Conservation (phyloP, 1,140 invertebrate genomes). For the Rhynchophorus ferrugineus region DNA sequence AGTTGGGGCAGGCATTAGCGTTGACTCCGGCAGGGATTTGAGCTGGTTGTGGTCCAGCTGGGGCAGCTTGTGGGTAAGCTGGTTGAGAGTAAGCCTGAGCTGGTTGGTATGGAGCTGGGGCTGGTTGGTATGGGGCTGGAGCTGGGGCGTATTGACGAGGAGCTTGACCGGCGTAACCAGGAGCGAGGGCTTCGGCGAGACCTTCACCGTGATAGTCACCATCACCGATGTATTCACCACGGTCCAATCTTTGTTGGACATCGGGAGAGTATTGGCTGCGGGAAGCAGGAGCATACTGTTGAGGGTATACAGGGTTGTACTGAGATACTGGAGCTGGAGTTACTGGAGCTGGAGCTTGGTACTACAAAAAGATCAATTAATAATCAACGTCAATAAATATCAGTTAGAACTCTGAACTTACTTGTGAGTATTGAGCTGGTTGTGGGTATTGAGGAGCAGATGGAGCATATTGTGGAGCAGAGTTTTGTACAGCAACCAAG, state of each 20-base stretch:
- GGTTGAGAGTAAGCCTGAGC: constrained; percentile 12
- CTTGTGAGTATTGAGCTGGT: constrained; percentile 18
- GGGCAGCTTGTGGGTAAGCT: constrained; percentile 5
- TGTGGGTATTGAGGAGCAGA: constrained; percentile 21
- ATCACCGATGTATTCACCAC: constrained; percentile 35
- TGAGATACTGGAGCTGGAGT: constrained; percentile 24
- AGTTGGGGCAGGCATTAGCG: constrained; percentile 50
- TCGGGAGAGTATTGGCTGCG: constrained; percentile 38
- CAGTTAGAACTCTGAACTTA: no score
- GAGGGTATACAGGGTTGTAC: constrained; percentile 25
- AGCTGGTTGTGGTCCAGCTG: constrained; percentile 29
- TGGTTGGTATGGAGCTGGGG: constrained; percentile 19
- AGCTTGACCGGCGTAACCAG: constrained; percentile 25
- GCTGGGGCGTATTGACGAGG: constrained; percentile 8
- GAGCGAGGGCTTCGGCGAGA: constrained; percentile 40
- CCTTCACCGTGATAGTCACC: constrained; percentile 43
- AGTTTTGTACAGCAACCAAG: constrained; percentile 30
- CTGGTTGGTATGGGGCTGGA: constrained; percentile 7
- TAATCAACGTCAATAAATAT: not conserved
- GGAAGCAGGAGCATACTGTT: constrained; percentile 34
- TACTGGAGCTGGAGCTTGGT: constrained; percentile 20
- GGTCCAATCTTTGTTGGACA: constrained; percentile 32
- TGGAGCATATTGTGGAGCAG: constrained; percentile 17
- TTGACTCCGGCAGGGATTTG: constrained; percentile 47
- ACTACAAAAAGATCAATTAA: constrained; percentile 11